A percentile compares a stretch with the other conserved stretches of the same genome.
Evolutionary conservation across 2,888 invertebrate genomes (phyloP).

Genomic region (Phyto melanocephala): DNA sequence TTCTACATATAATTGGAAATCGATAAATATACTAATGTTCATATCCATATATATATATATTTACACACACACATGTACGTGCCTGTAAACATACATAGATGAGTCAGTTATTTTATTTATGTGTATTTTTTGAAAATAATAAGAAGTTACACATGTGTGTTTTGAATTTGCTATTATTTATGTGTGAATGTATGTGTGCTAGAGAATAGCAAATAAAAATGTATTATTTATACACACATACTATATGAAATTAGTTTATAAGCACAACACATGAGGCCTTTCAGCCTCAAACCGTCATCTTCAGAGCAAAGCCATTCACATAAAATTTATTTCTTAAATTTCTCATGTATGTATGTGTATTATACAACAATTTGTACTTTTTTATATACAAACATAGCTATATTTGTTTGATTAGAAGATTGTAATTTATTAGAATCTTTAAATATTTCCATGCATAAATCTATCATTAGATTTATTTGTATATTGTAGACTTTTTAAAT

Average conservation of each 20-base stretch:
- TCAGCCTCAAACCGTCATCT: background rate
- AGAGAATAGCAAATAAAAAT: background rate
- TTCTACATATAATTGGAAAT: slow-evolving; percentile 20
- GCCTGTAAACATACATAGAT: background rate
- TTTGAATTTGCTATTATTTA: background rate
- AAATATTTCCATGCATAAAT: too few species aligned
- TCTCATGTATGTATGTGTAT: background rate
- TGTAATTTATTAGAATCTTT: background rate
- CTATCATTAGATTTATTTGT: too few species aligned
- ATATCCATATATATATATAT: too few species aligned
- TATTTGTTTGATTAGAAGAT: background rate
- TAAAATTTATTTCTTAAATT: background rate
- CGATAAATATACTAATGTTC: slow-evolving; percentile 43
- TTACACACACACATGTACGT: background rate
- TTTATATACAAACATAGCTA: background rate
- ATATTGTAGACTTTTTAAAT: too few species aligned
- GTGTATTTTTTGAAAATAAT: background rate
- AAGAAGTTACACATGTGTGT: background rate
- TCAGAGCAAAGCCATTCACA: background rate
- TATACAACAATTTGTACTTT: background rate
- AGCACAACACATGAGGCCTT: slow-evolving; percentile 5
- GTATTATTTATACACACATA: background rate
- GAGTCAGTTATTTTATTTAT: background rate
- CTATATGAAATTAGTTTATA: background rate
- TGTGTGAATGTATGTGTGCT: background rate